Evolutionary conservation across 2,888 invertebrate genomes (phyloP), one percentile per base, ranked within the genome.

Genomic region (Elaeidobius kamerunicus): DNA sequence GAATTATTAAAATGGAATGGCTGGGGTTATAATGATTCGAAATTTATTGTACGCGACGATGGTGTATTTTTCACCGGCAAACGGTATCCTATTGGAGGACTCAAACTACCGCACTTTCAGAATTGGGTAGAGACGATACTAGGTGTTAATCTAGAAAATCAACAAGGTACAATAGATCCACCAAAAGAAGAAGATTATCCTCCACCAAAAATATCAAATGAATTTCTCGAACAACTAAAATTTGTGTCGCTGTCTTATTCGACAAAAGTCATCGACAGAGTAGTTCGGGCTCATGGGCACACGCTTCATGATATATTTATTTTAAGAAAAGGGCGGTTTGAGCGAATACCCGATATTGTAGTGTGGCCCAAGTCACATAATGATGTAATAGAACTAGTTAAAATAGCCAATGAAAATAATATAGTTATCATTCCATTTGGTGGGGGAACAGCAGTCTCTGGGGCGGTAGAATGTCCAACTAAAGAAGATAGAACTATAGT

Each of bases 1-100:
- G 88, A 94, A 46, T 73, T 91, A 27, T 76, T 98, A 43, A 97
- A 95, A 77, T 98, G 98, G 98, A 95, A 97, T 76, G 99, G 99
- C 16, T 99, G 99, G 99, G 99, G 99, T n/a, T 99, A 97, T 78
- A 89, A 87, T 60, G 97, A 98, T 74, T 92, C 96, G 0, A 82
- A 83, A 73, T 98, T 99, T 73, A 73, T 79, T 44, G 69, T 88
- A 4, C 79, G 83, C 62, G 76, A 84, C 56, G 75, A 77, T 3
- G 73, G 79, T 90, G 40, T 79, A 80, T 57, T 96, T 99, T 70
- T 87, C 85, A 2, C 97, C 97, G 39, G 79, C 86, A 67, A 86
- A 36, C 63, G 92, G 69, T 93, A 93, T 73, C 80, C 87, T 2
- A 82, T 93, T 52, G 86, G 84, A 3, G 83, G 82, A 27, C 75